Percentiles rank a stretch among this genome's conserved stretches.
phyloP scores from a whole-genome alignment of 2,113 vertebrate species.

The Pseudopipra pipra region DNA sequence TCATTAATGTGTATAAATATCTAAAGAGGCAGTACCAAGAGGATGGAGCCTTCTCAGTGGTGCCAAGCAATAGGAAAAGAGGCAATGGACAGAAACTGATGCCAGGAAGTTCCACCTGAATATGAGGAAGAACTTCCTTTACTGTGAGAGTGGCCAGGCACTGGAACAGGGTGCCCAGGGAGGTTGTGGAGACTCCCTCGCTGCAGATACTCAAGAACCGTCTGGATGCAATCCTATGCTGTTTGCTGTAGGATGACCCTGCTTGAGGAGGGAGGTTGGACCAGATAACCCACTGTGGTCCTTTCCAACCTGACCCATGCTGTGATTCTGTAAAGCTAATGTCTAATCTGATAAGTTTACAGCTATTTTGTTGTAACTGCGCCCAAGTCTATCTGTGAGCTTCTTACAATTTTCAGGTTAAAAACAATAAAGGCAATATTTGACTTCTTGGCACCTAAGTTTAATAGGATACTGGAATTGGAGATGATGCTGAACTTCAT shows the following conservation, averaged over 20 bases:
- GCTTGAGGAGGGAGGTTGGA: background rate
- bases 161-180: background rate
- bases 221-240: background rate
- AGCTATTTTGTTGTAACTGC: background rate
- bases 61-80: background rate
- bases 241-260: background rate
- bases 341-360: background rate
- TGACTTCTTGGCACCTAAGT: background rate
- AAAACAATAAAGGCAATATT: background rate
- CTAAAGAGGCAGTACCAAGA: background rate
- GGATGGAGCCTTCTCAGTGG: background rate
- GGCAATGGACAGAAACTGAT: background rate
- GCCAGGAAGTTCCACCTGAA: background rate
- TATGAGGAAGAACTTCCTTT: background rate
- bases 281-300: background rate
- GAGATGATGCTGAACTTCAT: background rate
- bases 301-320: background rate
- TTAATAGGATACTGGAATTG: background rate
- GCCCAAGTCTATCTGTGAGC: background rate
- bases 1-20: background rate
- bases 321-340: background rate
- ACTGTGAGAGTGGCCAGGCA: background rate
- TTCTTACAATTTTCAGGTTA: background rate
- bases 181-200: background rate
- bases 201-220: background rate